A percentile compares a stretch with the other conserved stretches of the same genome.
These are phyloP conservation scores for Hylaeus volcanicus DNA, from an alignment of 1,140 invertebrate genomes.

Conservation along the genomic window DNA sequence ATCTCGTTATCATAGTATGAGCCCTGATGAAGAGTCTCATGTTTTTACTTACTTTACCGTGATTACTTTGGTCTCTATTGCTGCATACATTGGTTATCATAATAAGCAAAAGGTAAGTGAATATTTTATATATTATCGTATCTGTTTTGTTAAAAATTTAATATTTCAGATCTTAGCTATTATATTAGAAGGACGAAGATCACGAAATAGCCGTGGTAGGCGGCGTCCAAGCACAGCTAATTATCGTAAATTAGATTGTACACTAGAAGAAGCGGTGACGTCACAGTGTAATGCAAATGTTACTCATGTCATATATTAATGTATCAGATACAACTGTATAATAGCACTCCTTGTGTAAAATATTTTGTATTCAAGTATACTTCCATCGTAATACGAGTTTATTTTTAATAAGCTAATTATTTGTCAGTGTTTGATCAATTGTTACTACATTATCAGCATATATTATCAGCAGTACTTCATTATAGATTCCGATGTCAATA, in stretches of 20 bases:
- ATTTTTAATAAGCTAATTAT: constrained; percentile 45
- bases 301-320: constrained; percentile 80
- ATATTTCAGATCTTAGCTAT: constrained; percentile 82
- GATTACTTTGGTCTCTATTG: constrained; percentile 82
- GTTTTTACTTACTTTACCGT: constrained; percentile 85
- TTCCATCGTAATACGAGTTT: constrained; percentile 48
- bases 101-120: constrained; percentile 85
- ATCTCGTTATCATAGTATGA: constrained; percentile 30
- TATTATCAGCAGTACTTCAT: neutral
- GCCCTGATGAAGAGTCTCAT: constrained; percentile 80
- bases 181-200: constrained; percentile 82
- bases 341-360: constrained; percentile 60
- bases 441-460: constrained; percentile 12
- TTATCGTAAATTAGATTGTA: constrained; percentile 84
- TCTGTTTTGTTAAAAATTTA: neutral
- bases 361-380: constrained; percentile 61
- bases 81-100: constrained; percentile 84
- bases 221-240: constrained; percentile 82
- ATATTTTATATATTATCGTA: neutral
- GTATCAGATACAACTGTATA: constrained; percentile 45
- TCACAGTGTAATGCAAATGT: constrained; percentile 80
- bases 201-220: constrained; percentile 76
- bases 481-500: neutral
- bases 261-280: constrained; percentile 84
- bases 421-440: constrained; percentile 2